Base-by-base conservation (phyloP, 1,140 invertebrate species). In the Panagrolaimus sp. region DNA sequence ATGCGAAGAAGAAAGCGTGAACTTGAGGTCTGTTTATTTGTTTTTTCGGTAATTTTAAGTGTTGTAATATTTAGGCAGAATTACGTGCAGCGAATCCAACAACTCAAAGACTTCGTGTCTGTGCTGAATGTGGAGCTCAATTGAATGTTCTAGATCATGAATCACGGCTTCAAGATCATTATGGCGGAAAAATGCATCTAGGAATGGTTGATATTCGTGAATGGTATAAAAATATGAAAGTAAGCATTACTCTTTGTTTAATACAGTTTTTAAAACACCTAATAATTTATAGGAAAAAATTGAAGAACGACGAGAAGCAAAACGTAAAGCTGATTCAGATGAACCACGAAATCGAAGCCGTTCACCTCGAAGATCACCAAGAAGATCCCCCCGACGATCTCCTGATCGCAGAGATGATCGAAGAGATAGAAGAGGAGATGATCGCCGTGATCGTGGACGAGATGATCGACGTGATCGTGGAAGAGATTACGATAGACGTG, bases 71-170 rank as follows among this genome's bases (percentile, higher is more conserved):
- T 78, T 21, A 78, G 68, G 55, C 32, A 48, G 74, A 76, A 43
- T 63, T 75, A 32, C 43, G 64, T 32, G 43, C 46, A 24, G 55
- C 58, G 9, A 26, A 74, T 43, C 64, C 76, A 24, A 67, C 55
- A 38, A 94, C 98, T 78, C 96, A 98, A 83, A 98, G 98, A 80
- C 84, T 98, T 62, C 87, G 96, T 1, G 96, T 98, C 10, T 98
- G 96, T 86, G 96, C 98, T 84, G 85, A 86, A 8, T 84, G 83
- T 65, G 76, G 79, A 38, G 81, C 83, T 9, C 98, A 98, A 83
- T 87, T 98, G 65, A 96, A 96, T 66, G 98, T 99, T 75, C 93
- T 98, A 84, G 96, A 99, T 84, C 98, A 98, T 83, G 96, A 98
- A 80, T 87, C 94, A 67, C 89, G 96, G 43, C 85, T 99, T 38